Percentiles rank a stretch among this genome's conserved stretches.
Conservation (phyloP, 2,888 invertebrate genomes). For the Morpho achilles region DNA sequence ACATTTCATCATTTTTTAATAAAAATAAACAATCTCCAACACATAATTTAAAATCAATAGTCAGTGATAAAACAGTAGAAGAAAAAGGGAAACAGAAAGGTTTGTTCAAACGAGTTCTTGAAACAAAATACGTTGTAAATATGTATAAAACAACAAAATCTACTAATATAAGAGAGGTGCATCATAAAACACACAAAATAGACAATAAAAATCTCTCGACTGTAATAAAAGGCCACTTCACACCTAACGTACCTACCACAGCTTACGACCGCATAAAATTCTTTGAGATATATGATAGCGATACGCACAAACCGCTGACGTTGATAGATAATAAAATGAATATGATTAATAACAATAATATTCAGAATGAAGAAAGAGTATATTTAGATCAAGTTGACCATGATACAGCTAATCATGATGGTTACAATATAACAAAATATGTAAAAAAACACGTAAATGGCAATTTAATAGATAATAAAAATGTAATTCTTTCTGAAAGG, state of each 20-base stretch:
- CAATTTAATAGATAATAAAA: slow-evolving; percentile 10
- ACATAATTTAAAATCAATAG: not conserved
- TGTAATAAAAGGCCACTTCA: slow-evolving; percentile 1
- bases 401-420: slow-evolving; percentile 30
- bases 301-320: slow-evolving; percentile 33
- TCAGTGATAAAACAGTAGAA: not conserved
- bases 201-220: slow-evolving; percentile 5
- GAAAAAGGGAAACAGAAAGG: not conserved
- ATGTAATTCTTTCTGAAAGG: not conserved
- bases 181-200: not conserved
- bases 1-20: not conserved
- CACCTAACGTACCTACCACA: slow-evolving; percentile 23
- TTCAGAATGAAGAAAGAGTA: slow-evolving; percentile 25
- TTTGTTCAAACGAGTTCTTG: too few relatives aligned
- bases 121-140: too few relatives aligned
- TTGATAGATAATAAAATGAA: slow-evolving; percentile 2
- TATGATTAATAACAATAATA: not conserved
- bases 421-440: slow-evolving; percentile 35
- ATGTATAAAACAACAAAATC: not conserved
- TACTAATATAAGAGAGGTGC: not conserved
- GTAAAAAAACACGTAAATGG: slow-evolving; percentile 42
- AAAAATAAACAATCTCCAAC: slow-evolving; percentile 7
- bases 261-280: slow-evolving; percentile 58
- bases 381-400: slow-evolving; percentile 40
- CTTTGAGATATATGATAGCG: slow-evolving; percentile 60